phyloP scores from a whole-genome alignment of 1,140 invertebrate genomes.

The Glomeris maerens region DNA sequence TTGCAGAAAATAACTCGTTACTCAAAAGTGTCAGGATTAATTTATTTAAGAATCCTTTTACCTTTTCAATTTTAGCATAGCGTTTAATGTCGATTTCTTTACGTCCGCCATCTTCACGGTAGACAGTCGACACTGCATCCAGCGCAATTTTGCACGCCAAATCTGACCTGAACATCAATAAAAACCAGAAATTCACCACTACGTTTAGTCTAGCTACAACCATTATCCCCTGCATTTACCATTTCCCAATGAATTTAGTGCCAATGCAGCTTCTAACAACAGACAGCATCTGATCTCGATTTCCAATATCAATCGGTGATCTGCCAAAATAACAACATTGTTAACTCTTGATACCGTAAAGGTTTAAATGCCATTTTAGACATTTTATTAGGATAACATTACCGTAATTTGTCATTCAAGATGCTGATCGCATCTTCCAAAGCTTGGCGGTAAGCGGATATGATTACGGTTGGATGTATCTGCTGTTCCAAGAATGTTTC shows the following conservation, averaged over 20 bases:
- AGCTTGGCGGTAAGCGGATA: slow-evolving; percentile 83
- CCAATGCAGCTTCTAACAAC: slow-evolving; percentile 86
- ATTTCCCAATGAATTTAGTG: slow-evolving; percentile 92
- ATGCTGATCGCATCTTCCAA: slow-evolving; percentile 81
- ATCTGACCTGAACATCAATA: slow-evolving; percentile 42
- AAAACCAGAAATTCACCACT: slow-evolving; percentile 8
- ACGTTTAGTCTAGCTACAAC: not conserved
- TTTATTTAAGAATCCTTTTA: slow-evolving; percentile 17
- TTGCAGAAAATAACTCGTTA: slow-evolving; percentile 4
- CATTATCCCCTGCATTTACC: too few species aligned
- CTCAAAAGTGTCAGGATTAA: slow-evolving; percentile 1
- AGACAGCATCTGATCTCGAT: slow-evolving; percentile 67
- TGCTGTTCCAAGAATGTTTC: slow-evolving; percentile 87
- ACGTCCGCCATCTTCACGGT: slow-evolving; percentile 71
- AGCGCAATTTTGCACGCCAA: slow-evolving; percentile 89
- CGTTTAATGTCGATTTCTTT: slow-evolving; percentile 96
- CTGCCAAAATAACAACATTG: slow-evolving; percentile 40
- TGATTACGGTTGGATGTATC: slow-evolving; percentile 95
- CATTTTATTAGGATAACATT: not conserved
- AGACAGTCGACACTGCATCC: slow-evolving; percentile 84
- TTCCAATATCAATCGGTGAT: slow-evolving; percentile 63
- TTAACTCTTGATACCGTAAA: not conserved
- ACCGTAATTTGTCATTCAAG: slow-evolving; percentile 60
- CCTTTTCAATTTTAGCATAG: slow-evolving; percentile 95
- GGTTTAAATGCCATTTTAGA: not conserved